Base-by-base conservation (phyloP, 2,113 vertebrate species). In the Neomonachus schauinslandi region DNA sequence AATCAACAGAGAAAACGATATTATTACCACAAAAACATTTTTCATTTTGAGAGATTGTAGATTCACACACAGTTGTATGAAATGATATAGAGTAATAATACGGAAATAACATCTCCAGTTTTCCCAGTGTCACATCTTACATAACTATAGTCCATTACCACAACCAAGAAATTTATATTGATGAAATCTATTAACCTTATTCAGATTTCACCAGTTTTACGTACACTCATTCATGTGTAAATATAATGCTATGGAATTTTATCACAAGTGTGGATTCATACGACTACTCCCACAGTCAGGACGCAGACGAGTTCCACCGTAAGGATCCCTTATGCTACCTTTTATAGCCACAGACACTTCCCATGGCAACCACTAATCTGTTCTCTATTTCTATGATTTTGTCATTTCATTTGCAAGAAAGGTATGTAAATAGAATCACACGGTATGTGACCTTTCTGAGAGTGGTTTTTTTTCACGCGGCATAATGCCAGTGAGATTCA, bases 391-490 rank as follows among this genome's bases (percentile, higher is more conserved):
- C 65, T 89, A 57, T 26, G 46, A 18, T 51, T 93, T 85, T 79
- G 5, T 59, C 36, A 21, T 92, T 74, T 92, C 16, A 57, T 84
- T 96, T 69, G 76, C 42, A 96, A 92, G 55, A 94, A 71, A 13
- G 2, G 67, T 72, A 36, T 28, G 6, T 59, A 88, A 55, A 76
- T 72, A 89, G 39, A 77, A 79, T 91, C 57, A 74, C 22, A 83
- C 19, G 22, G 1, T 69, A 49, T 55, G 21, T n/a, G 59, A 49
- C 11, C 16, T 80, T 81, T 93, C 79, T 69, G 61, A 91, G 5
- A 71, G 28, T 90, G 18, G 0, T 4, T 49, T 83, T 74, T 80
- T 80, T 18, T 42, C 63, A 87, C 2, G 28, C 39, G 61, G 28
- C 13, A 19, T 49, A 33, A 81, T 77, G 72, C 28, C 36, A 2